Percentiles rank a stretch among this genome's conserved stretches.
Evolutionary conservation across 2,888 invertebrate species (phyloP).

Genomic region (Tolmerus cingulatus): DNA sequence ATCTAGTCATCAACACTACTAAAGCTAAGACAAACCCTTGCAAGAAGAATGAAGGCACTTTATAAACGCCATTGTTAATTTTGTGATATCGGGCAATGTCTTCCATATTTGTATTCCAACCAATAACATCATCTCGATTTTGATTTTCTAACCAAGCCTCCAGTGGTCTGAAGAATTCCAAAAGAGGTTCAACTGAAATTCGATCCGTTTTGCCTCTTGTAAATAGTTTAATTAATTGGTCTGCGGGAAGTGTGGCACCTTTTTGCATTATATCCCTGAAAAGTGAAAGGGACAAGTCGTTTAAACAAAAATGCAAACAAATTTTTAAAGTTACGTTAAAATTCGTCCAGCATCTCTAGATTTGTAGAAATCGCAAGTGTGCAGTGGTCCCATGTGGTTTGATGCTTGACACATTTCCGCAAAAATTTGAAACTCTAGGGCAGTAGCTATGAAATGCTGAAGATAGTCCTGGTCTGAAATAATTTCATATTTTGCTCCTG

Average conservation of each 20-base stretch:
- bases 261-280: slow-evolving; percentile 73
- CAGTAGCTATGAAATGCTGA: slow-evolving; percentile 82
- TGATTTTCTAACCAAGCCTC: slow-evolving; percentile 79
- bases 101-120: slow-evolving; percentile 76
- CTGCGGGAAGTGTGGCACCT: slow-evolving; percentile 73
- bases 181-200: slow-evolving; percentile 78
- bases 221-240: slow-evolving; percentile 76
- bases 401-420: slow-evolving; percentile 78
- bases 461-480: slow-evolving; percentile 76
- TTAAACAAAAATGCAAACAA: background rate
- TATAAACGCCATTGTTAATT: background rate
- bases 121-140: slow-evolving; percentile 75
- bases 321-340: slow-evolving; percentile 67
- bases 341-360: slow-evolving; percentile 81
- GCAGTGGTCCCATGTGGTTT: slow-evolving; percentile 76
- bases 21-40: background rate
- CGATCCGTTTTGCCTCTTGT: slow-evolving; percentile 75
- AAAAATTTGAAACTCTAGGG: slow-evolving; percentile 87
- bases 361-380: slow-evolving; percentile 83
- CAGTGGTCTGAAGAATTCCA: slow-evolving; percentile 84
- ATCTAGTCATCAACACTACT: background rate
- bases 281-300: slow-evolving; percentile 52
- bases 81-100: slow-evolving; percentile 69
- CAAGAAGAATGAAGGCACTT: background rate
- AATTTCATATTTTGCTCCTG: slow-evolving; percentile 84